Evolutionary conservation across 2,797 vertebrate genomes (phyloP).

Genomic region (Betta splendens): DNA sequence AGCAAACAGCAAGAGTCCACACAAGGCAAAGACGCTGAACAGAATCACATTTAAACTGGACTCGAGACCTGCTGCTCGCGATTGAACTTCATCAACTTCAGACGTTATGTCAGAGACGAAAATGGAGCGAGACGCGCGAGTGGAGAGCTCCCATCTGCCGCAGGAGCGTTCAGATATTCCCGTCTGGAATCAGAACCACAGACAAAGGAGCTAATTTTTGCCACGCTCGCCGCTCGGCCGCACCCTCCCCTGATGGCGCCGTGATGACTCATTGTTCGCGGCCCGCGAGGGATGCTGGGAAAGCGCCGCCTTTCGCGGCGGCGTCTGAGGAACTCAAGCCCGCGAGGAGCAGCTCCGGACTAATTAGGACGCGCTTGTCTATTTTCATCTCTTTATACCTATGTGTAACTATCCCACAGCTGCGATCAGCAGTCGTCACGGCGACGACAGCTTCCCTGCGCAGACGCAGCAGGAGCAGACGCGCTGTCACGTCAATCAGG

Average conservation of each 20-base stretch:
- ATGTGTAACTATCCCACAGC: slow-evolving; percentile 6
- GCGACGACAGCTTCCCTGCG: slow-evolving; percentile 28
- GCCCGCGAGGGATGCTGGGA: slow-evolving; percentile 4
- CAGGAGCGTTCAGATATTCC: slow-evolving; percentile 18
- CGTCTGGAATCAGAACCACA: slow-evolving; percentile 32
- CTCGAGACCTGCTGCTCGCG: too few species aligned
- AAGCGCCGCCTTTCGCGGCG: slow-evolving; percentile 27
- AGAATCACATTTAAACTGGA: too few species aligned
- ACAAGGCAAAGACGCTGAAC: too few species aligned
- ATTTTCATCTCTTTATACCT: neutral
- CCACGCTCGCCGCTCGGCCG: slow-evolving; percentile 12
- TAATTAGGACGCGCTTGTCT: slow-evolving; percentile 35
- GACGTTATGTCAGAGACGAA: neutral
- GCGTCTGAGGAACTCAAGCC: slow-evolving; percentile 31
- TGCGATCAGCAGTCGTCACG: slow-evolving; percentile 1
- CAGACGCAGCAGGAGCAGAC: slow-evolving; percentile 29
- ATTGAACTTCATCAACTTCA: too few species aligned
- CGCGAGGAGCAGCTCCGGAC: slow-evolving; percentile 18
- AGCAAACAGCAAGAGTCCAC: too few species aligned
- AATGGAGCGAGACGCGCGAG: slow-evolving; percentile 20
- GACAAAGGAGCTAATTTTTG: neutral
- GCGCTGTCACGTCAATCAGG: slow-evolving; percentile 33
- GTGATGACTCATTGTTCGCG: slow-evolving; percentile 31
- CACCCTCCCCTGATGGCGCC: slow-evolving; percentile 11
- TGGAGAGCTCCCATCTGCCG: slow-evolving; percentile 19